Conservation (phyloP, 2,888 invertebrate genomes). For the Alviniconcha strummeri region DNA sequence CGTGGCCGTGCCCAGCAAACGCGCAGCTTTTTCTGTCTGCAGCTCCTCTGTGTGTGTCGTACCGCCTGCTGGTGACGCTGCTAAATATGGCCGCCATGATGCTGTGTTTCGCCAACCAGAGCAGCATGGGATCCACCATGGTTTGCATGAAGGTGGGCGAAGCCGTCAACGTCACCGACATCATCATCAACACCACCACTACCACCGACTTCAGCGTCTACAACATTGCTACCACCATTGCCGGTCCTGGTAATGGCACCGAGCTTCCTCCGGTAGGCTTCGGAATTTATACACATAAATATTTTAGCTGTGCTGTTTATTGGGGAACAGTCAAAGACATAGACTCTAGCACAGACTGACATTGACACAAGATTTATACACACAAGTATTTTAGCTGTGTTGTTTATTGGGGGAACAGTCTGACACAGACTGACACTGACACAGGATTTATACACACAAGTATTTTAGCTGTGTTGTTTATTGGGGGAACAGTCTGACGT, state of each 20-base stretch:
- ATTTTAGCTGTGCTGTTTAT: too few relatives aligned
- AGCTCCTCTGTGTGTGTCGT: conserved; percentile 31
- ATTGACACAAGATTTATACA: too few relatives aligned
- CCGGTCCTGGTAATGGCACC: not conserved
- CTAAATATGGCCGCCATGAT: conserved; percentile 31
- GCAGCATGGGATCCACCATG: conserved; percentile 39
- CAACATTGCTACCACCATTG: not conserved
- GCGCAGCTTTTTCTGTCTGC: not conserved
- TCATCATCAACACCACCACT: not conserved
- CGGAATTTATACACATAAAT: too few relatives aligned
- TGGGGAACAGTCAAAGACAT: too few relatives aligned
- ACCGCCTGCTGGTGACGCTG: conserved; percentile 30
- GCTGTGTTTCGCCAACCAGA: conserved; percentile 37
- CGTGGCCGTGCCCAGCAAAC: too few relatives aligned
- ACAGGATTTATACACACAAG: too few relatives aligned
- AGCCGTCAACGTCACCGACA: not conserved
- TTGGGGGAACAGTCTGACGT: too few relatives aligned
- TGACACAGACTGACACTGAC: too few relatives aligned
- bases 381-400: too few relatives aligned
- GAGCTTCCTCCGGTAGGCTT: not conserved
- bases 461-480: too few relatives aligned
- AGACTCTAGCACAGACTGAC: too few relatives aligned
- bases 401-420: too few relatives aligned
- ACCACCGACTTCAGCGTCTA: not conserved
- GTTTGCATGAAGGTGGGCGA: conserved; percentile 34